Percentiles rank a stretch among this genome's conserved stretches.
These are phyloP conservation scores for Lathamus discolor DNA, from an alignment of 2,113 vertebrate species.

Conservation along the genomic window DNA sequence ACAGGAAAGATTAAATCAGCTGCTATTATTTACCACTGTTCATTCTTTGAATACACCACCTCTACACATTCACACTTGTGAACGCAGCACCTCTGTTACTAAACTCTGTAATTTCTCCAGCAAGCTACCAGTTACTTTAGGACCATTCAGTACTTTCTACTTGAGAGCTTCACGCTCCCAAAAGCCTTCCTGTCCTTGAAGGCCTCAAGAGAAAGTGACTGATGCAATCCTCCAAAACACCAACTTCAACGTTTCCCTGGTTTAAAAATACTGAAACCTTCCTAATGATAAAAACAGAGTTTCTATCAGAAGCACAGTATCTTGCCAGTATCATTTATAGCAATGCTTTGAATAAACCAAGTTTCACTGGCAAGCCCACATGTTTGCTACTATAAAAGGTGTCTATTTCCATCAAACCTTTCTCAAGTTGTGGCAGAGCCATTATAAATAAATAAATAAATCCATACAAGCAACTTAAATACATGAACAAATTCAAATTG, in stretches of 20 bases:
- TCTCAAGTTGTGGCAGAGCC: not conserved
- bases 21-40: not conserved
- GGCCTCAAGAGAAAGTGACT: not conserved
- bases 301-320: not conserved
- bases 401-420: not conserved
- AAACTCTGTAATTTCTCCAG: not conserved
- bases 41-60: not conserved
- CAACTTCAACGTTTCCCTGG: not conserved
- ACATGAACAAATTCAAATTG: not conserved
- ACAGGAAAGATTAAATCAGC: not conserved
- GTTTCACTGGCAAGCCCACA: not conserved
- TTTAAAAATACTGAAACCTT: not conserved
- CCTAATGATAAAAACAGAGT: not conserved
- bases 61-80: not conserved
- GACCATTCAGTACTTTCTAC: not conserved
- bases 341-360: not conserved
- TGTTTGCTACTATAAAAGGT: not conserved
- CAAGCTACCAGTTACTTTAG: not conserved
- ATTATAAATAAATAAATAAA: not conserved
- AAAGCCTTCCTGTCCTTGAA: not conserved
- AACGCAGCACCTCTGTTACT: not conserved
- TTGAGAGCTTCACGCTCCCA: not conserved
- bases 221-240: not conserved
- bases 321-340: not conserved
- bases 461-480: not conserved